Evolutionary conservation across 2,888 invertebrate genomes (phyloP).

Genomic region (Sturmia bella): DNA sequence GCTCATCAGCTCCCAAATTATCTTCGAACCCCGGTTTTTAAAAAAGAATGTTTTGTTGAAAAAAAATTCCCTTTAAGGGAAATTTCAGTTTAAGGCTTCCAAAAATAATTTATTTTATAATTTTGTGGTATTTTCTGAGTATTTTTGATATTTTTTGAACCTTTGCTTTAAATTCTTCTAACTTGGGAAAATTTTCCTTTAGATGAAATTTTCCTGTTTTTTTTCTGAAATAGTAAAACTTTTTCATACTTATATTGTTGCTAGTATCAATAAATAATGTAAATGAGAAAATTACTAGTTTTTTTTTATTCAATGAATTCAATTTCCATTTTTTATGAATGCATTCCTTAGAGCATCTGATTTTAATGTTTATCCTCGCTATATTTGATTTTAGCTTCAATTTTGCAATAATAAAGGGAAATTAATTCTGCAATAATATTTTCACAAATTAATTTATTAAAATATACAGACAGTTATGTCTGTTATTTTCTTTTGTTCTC

Average conservation of each 20-base stretch:
- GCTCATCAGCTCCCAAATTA: too few relatives aligned
- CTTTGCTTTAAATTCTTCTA: background rate
- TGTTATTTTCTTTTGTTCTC: background rate
- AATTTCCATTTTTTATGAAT: background rate
- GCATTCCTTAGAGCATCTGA: background rate
- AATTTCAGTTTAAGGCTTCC: background rate
- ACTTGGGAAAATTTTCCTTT: background rate
- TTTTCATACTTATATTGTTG: background rate
- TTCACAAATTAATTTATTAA: slow-evolving; percentile 50
- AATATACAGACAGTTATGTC: slow-evolving; percentile 4
- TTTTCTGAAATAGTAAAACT: too few relatives aligned
- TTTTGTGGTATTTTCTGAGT: background rate
- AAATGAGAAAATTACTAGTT: too few relatives aligned
- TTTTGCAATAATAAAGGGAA: slow-evolving; percentile 42
- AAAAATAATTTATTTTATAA: background rate
- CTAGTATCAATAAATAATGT: background rate
- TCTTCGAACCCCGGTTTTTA: too few relatives aligned
- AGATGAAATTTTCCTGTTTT: background rate
- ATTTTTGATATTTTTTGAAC: background rate
- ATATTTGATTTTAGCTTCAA: background rate
- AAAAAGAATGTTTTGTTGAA: background rate
- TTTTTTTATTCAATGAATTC: too few relatives aligned
- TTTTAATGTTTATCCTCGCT: background rate
- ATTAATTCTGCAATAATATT: slow-evolving; percentile 58
- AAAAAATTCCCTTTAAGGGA: background rate